Conservation (phyloP, 2,113 vertebrate species). For the Crotalus horridus region DNA sequence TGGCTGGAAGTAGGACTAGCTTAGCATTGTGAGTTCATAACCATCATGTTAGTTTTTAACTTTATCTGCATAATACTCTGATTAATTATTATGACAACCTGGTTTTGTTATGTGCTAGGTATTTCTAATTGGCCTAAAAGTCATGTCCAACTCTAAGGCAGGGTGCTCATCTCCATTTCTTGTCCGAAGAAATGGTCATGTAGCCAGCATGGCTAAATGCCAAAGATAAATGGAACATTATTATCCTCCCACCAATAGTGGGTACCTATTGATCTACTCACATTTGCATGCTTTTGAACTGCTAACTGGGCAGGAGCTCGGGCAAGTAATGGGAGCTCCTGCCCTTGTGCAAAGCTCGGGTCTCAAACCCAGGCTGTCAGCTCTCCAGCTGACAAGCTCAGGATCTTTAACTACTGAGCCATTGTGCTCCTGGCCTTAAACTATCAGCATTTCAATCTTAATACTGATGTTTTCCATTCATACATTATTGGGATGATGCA, state of each 20-base stretch:
- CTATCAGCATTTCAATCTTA: not conserved
- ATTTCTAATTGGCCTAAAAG: not conserved
- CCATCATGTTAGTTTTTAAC: not conserved
- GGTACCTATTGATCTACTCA: too few species aligned
- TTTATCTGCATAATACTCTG: not conserved
- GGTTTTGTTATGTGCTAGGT: not conserved
- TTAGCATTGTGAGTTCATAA: not conserved
- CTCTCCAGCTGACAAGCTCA: not conserved
- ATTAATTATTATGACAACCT: not conserved
- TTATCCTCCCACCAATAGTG: too few species aligned
- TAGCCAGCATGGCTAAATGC: not conserved
- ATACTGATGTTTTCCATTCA: not conserved
- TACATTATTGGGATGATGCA: not conserved
- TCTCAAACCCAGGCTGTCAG: not conserved
- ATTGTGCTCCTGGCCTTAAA: not conserved
- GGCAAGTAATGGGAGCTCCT: not conserved
- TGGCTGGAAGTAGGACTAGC: not conserved
- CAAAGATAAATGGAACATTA: not conserved
- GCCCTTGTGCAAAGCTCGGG: not conserved
- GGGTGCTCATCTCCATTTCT: not conserved
- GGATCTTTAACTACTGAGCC: not conserved
- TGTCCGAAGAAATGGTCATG: not conserved
- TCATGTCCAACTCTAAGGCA: not conserved
- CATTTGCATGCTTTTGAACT: not conserved
- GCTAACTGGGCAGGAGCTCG: not conserved